Percentiles rank a stretch among this genome's conserved stretches.
Conservation (phyloP, 2,797 vertebrate species). For the Phyllotis vaccarum region DNA sequence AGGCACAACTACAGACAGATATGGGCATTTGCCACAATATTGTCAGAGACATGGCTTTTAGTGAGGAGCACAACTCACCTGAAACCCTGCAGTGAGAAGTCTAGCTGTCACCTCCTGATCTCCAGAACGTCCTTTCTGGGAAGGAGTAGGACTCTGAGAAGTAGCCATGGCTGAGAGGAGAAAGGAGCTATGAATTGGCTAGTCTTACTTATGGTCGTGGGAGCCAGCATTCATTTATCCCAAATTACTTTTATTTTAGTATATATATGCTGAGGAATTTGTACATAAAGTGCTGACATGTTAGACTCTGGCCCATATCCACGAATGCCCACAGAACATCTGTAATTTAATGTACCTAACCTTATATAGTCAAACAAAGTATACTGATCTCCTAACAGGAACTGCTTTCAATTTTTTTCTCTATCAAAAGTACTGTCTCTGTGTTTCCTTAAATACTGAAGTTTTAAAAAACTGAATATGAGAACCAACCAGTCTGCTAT, state of each 20-base stretch:
- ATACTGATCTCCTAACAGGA: neutral
- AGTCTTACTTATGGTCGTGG: neutral
- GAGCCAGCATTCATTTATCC: neutral
- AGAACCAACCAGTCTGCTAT: neutral
- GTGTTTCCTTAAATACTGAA: neutral
- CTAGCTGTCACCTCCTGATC: conserved; percentile 68
- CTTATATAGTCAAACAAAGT: neutral
- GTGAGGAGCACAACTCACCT: conserved; percentile 71
- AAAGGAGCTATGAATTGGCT: conserved; percentile 63
- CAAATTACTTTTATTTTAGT: neutral
- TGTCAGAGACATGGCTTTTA: neutral
- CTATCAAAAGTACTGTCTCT: neutral
- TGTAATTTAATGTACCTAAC: neutral
- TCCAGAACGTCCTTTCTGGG: conserved; percentile 74
- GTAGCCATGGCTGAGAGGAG: conserved; percentile 55
- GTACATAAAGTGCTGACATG: neutral
- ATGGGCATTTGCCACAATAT: neutral
- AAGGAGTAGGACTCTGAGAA: conserved; percentile 69
- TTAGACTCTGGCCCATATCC: neutral
- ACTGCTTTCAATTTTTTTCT: neutral
- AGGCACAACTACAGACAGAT: neutral
- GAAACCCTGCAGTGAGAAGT: conserved; percentile 77
- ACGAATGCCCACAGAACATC: conserved; percentile 14
- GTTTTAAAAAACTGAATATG: neutral
- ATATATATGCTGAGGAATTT: neutral